Evolutionary conservation across 2,888 invertebrate genomes (phyloP).

Genomic region (Apotomis betuletana): DNA sequence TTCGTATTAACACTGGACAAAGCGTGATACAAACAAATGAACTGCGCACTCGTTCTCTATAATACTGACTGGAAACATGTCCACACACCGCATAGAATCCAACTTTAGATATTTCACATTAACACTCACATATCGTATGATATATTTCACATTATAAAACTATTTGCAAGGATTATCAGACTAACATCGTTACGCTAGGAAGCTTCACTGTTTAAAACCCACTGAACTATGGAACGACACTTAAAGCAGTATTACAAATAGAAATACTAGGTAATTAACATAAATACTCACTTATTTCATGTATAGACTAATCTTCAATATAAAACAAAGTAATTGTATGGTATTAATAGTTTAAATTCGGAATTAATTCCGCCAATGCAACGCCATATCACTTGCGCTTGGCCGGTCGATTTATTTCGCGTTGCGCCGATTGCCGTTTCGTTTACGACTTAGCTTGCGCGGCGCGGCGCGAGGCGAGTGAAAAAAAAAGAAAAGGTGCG

Average conservation of each 20-base stretch:
- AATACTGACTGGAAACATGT: conserved; percentile 5
- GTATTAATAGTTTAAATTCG: background rate
- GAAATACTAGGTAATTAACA: background rate
- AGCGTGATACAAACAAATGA: background rate
- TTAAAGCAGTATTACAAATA: background rate
- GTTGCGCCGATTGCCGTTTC: conserved; percentile 27
- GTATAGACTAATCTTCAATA: background rate
- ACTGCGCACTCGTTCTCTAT: background rate
- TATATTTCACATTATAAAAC: conserved; percentile 2
- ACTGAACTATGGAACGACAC: conserved; percentile 27
- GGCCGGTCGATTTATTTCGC: conserved; percentile 40
- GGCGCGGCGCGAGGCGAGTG: conserved; percentile 5
- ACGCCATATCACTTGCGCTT: conserved; percentile 35
- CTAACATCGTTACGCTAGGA: conserved; percentile 31
- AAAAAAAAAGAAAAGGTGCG: conserved; percentile 24
- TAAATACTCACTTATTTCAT: conserved; percentile 21
- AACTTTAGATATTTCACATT: background rate
- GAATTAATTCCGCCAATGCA: conserved; percentile 36
- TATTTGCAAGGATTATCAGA: background rate
- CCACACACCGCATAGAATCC: background rate
- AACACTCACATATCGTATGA: background rate
- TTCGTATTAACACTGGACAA: conserved; percentile 1
- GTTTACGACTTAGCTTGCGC: background rate
- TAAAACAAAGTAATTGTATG: conserved; percentile 1
- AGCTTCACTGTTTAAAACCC: conserved; percentile 33